Percentiles rank a stretch among this genome's conserved stretches.
Conservation (phyloP, 2,888 invertebrate species). For the Phrixothrix hirtus region DNA sequence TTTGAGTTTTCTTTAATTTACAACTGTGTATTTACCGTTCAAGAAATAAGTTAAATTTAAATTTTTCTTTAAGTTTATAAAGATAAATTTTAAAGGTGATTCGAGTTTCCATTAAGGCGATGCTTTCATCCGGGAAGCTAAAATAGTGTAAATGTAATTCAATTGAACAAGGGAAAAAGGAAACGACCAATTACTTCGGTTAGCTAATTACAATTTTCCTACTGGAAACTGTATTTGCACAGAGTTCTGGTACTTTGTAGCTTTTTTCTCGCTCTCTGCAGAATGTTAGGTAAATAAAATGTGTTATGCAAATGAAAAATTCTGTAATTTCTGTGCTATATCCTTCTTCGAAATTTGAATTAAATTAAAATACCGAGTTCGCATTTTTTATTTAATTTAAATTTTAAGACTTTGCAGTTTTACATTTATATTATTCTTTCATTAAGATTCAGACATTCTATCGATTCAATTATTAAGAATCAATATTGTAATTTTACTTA, state of each 20-base stretch:
- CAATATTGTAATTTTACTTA: not conserved
- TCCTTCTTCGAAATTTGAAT: constrained; percentile 13
- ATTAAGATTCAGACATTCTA: not conserved
- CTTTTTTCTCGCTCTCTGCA: constrained; percentile 17
- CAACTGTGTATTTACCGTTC: too few species aligned
- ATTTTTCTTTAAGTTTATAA: too few species aligned
- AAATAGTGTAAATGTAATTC: constrained; percentile 40
- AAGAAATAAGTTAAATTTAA: too few species aligned
- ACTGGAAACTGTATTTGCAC: constrained; percentile 15
- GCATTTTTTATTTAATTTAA: constrained; percentile 9
- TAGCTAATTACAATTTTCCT: constrained; percentile 39
- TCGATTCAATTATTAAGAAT: not conserved
- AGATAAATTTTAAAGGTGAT: not conserved
- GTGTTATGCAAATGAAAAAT: constrained; percentile 34
- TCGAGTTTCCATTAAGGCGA: constrained; percentile 5
- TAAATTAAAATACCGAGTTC: constrained; percentile 22
- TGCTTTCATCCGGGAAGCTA: constrained; percentile 21
- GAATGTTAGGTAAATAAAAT: constrained; percentile 23
- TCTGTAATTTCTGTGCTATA: constrained; percentile 13
- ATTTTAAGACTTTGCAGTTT: not conserved
- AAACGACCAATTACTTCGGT: constrained; percentile 40
- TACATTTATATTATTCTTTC: constrained; percentile 5
- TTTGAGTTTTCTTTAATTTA: too few species aligned
- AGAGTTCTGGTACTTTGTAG: constrained; percentile 19
- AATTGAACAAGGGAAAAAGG: constrained; percentile 36